Evolutionary conservation across 2,888 invertebrate genomes (phyloP).

Genomic region (Parthenolecanium corni): DNA sequence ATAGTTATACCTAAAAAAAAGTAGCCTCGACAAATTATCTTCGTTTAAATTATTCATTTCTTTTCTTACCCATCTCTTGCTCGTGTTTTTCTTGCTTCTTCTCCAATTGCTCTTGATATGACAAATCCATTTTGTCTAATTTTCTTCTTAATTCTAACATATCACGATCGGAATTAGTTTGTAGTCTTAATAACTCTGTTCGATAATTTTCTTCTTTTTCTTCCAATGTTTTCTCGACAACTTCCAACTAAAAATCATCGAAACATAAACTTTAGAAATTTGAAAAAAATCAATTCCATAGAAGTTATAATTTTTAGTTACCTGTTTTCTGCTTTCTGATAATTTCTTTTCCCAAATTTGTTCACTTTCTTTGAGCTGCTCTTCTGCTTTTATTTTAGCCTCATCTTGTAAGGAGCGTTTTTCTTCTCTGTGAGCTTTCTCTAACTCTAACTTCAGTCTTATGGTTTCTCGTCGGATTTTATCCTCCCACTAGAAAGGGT

Average conservation of each 20-base stretch:
- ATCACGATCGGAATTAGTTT: slow-evolving; percentile 55
- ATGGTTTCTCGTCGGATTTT: slow-evolving; percentile 50
- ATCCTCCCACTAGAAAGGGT: slow-evolving; percentile 47
- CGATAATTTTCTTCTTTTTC: slow-evolving; percentile 49
- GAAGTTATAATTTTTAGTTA: slow-evolving; percentile 34
- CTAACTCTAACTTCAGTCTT: slow-evolving; percentile 50
- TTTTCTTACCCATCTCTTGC: slow-evolving; percentile 55
- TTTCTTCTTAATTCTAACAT: slow-evolving; percentile 56
- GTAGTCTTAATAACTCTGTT: slow-evolving; percentile 37
- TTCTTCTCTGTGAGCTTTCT: slow-evolving; percentile 50
- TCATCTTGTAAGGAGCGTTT: slow-evolving; percentile 47
- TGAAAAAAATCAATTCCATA: no score
- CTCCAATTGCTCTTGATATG: slow-evolving; percentile 60
- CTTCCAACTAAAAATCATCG: slow-evolving; percentile 46
- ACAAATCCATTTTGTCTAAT: slow-evolving; percentile 60
- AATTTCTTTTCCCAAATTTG: slow-evolving; percentile 45
- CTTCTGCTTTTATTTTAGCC: slow-evolving; percentile 46
- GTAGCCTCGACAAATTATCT: no score
- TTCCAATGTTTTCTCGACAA: slow-evolving; percentile 51
- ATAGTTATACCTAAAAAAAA: no score
- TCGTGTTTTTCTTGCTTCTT: slow-evolving; percentile 52
- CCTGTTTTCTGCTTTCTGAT: slow-evolving; percentile 45
- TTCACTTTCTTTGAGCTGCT: slow-evolving; percentile 45
- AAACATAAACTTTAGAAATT: no score
- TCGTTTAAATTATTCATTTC: no score